Percentiles rank a stretch among this genome's conserved stretches.
phyloP scores from a whole-genome alignment of 2,797 vertebrate genomes.

The Myotis pilosus region DNA sequence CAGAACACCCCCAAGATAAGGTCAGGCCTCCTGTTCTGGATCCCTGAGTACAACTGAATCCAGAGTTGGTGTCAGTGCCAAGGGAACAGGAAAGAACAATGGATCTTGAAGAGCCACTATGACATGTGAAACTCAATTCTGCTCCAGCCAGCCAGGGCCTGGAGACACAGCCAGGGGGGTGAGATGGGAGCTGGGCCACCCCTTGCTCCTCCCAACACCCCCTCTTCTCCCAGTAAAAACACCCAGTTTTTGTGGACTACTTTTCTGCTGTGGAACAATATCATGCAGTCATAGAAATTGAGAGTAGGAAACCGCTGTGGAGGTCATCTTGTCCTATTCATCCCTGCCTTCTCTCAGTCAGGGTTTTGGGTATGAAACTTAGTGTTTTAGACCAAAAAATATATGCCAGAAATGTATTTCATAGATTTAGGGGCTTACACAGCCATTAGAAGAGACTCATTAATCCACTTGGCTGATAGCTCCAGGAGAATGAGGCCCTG shows the following conservation, averaged over 20 bases:
- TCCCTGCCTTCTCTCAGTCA: background rate
- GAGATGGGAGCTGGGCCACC: background rate
- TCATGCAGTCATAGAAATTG: background rate
- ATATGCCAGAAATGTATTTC: background rate
- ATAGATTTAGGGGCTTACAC: background rate
- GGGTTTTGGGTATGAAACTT: background rate
- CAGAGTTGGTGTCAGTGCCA: background rate
- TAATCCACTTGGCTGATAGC: background rate
- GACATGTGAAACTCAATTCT: background rate
- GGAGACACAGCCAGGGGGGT: too few relatives aligned
- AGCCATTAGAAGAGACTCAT: background rate
- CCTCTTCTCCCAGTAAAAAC: background rate
- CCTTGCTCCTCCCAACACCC: background rate
- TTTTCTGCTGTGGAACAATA: background rate
- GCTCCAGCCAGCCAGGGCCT: background rate
- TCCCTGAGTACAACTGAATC: background rate
- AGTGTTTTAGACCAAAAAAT: background rate
- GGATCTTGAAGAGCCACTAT: background rate
- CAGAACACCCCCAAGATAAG: background rate
- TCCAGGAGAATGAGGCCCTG: background rate
- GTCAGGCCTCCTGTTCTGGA: background rate
- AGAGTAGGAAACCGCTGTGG: background rate
- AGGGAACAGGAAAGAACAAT: background rate
- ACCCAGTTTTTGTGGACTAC: background rate
- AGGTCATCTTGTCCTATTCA: background rate